Base-by-base conservation (phyloP, 2,888 invertebrate genomes). In the Chrysomela aeneicollis region DNA sequence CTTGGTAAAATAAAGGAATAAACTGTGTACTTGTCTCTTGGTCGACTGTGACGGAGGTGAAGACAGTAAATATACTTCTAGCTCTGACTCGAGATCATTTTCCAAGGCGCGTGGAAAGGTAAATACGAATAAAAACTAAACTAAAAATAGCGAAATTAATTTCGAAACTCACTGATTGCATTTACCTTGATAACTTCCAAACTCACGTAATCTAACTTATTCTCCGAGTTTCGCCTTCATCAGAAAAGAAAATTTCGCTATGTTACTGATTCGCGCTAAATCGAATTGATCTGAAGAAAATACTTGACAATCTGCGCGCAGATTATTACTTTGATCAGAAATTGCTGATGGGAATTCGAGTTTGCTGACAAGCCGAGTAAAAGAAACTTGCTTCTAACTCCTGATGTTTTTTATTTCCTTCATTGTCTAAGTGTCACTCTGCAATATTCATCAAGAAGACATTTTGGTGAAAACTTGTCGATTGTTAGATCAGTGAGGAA, bases 111-210 rank as follows among this genome's bases (percentile, higher is more conserved):
- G 51, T 26, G 22, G 17, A 15, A 32, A 52, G 32, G 49, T 32
- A 52, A 52, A 52, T 52, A 52, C 26, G 26, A 30, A 32, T 30
- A 32, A 30, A 52, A 52, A 52, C 30, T 8, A 32, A 52, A 52
- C 30, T 9, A 32, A 52, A 52, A 52, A 52, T 52, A 30, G 30
- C 9, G 52, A 52, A 52, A 52, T 52, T 37, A 54, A 54, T 54
- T 54, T 37, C 35, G 18, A 37, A 37, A 35, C 54, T 35, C 18
- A 6, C 35, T 30, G 37, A 35, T 55, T 42, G 17, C 10, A 5
- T 57, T 46, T 46, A 46, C 17, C 46, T 30, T 19, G 22, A 57
- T 18, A 47, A 57, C 57, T 57, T 57, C 32, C 6, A 21, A 55
- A 42, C 22, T 42, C 22, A n/a, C 32, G 26, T 55, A 22, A 55